Conservation (phyloP, 2,113 vertebrate genomes). For the Pogona vitticeps region DNA sequence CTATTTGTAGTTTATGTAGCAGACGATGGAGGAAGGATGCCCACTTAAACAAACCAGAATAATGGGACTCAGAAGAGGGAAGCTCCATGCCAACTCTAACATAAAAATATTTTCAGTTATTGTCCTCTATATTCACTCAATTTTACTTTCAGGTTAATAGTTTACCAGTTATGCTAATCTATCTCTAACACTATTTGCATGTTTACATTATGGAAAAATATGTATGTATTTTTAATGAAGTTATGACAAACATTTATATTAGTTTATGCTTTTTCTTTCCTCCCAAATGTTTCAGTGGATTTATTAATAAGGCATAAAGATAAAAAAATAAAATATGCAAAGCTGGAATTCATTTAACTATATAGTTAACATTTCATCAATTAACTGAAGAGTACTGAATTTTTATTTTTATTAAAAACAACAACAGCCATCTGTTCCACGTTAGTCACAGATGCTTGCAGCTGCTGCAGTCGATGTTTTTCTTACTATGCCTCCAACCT, state of each 20-base stretch:
- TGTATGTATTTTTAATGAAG: not conserved
- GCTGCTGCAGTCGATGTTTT: not conserved
- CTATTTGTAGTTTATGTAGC: too few relatives aligned
- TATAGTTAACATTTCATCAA: not conserved
- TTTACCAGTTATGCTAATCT: not conserved
- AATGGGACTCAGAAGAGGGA: too few relatives aligned
- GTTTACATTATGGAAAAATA: not conserved
- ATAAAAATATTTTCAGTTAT: not conserved
- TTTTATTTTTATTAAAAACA: conserved; percentile 6
- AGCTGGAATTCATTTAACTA: not conserved
- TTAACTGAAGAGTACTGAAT: not conserved
- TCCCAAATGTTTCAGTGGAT: not conserved
- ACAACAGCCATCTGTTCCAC: conserved; percentile 1
- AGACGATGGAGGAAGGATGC: too few relatives aligned
- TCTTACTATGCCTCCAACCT: not conserved
- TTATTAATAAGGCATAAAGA: not conserved
- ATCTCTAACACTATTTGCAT: not conserved
- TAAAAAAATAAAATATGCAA: not conserved
- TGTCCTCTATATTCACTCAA: not conserved
- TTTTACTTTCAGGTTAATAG: not conserved
- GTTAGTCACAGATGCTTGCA: not conserved
- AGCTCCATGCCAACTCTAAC: not conserved
- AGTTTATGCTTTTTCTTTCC: not conserved
- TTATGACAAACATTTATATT: not conserved
- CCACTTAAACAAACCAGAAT: too few relatives aligned